Evolutionary conservation across 2,797 vertebrate genomes (phyloP).

Genomic region (Cossypha heuglini): DNA sequence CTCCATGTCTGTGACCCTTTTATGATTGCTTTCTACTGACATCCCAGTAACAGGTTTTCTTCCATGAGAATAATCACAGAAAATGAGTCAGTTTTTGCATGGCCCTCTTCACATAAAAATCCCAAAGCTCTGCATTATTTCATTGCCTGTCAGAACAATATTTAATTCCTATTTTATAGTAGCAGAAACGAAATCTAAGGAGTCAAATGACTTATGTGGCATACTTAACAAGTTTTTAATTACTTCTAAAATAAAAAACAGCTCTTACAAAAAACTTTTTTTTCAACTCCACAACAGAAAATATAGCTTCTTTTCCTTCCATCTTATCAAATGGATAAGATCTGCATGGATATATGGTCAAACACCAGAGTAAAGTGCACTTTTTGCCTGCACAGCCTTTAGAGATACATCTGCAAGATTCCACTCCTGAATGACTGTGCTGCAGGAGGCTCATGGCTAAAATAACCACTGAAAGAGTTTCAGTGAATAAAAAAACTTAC

Average conservation of each 20-base stretch:
- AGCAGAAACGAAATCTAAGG: not conserved
- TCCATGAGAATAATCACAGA: not conserved
- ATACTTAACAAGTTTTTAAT: not conserved
- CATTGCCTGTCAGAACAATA: not conserved
- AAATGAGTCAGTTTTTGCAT: not conserved
- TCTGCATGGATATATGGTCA: not conserved
- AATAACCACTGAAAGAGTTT: not conserved
- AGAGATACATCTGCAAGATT: not conserved
- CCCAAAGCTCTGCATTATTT: not conserved
- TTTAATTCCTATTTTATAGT: not conserved
- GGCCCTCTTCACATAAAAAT: not conserved
- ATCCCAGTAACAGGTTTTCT: not conserved
- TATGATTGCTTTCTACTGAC: not conserved
- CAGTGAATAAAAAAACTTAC: not conserved
- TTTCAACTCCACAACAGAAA: not conserved
- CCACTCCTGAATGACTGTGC: not conserved
- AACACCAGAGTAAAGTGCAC: not conserved
- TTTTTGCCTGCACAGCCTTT: not conserved
- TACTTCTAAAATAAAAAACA: not conserved
- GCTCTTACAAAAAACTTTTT: not conserved
- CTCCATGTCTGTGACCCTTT: not conserved
- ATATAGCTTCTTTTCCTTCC: not conserved
- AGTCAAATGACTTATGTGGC: accelerated
- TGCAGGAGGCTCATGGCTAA: not conserved
- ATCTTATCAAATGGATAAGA: not conserved